A percentile compares a stretch with the other conserved stretches of the same genome.
Conservation (phyloP, 2,888 invertebrate genomes). For the Ferdinandea cuprea region DNA sequence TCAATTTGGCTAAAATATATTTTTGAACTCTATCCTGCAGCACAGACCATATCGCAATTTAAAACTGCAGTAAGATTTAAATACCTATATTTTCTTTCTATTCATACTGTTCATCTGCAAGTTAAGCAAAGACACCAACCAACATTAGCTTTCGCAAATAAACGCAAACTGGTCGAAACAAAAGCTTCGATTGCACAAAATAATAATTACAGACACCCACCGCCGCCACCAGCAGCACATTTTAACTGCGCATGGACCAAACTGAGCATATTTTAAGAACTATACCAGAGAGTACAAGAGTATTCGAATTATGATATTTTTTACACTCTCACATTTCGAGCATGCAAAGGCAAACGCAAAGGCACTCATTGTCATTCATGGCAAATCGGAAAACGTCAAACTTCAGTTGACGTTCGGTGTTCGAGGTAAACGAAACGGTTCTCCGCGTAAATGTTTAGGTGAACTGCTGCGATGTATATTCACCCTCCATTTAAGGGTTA, state of each 20-base stretch:
- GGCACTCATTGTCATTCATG: slow-evolving; percentile 32
- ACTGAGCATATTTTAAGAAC: not conserved
- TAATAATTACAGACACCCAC: not conserved
- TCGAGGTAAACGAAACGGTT: slow-evolving; percentile 64
- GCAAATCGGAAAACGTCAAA: slow-evolving; percentile 68
- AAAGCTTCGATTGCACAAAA: not conserved
- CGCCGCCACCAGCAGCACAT: not conserved
- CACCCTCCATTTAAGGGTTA: slow-evolving; percentile 52
- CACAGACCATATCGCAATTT: too few relatives aligned
- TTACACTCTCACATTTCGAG: too few relatives aligned
- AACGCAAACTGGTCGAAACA: slow-evolving; percentile 20
- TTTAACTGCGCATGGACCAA: slow-evolving; percentile 34
- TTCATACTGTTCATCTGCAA: not conserved
- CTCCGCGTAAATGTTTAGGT: slow-evolving; percentile 42
- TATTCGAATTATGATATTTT: too few relatives aligned
- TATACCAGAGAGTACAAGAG: not conserved
- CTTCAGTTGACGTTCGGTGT: slow-evolving; percentile 73
- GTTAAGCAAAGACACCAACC: not conserved
- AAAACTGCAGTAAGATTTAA: too few relatives aligned
- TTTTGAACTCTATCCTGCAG: too few relatives aligned
- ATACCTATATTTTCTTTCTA: too few relatives aligned
- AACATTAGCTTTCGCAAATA: rapidly evolving
- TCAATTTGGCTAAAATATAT: too few relatives aligned
- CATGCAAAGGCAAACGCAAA: slow-evolving; percentile 22
- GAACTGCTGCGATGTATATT: slow-evolving; percentile 52